Percentiles rank a stretch among this genome's conserved stretches.
phyloP scores from a whole-genome alignment of 2,888 invertebrate species.

The Norana najaformis region DNA sequence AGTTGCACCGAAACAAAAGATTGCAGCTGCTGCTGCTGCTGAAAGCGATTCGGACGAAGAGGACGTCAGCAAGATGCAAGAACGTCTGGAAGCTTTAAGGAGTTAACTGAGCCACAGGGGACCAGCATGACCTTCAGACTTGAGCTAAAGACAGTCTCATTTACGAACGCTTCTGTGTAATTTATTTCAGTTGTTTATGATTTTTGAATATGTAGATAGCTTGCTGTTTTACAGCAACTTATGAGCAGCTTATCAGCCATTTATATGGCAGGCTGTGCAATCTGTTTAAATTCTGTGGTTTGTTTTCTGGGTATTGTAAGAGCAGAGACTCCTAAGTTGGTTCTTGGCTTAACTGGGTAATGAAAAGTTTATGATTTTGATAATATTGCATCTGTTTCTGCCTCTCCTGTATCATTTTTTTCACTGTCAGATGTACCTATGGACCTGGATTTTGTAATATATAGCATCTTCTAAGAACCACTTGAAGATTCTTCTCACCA shows the following conservation, averaged over 20 bases:
- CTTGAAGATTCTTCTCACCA: neutral
- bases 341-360: too few species aligned
- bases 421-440: neutral
- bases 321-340: neutral
- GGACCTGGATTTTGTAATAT: neutral
- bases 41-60: slow-evolving; percentile 64
- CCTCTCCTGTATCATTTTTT: neutral
- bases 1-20: neutral
- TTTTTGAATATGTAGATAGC: neutral
- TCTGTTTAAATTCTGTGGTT: neutral
- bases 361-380: neutral
- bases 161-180: slow-evolving; percentile 19
- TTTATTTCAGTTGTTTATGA: neutral
- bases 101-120: slow-evolving; percentile 68
- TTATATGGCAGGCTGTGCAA: neutral
- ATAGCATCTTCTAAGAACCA: neutral
- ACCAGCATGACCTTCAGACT: neutral
- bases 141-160: slow-evolving; percentile 15
- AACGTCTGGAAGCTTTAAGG: slow-evolving; percentile 80
- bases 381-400: neutral
- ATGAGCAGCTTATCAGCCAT: neutral
- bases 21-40: slow-evolving; percentile 43
- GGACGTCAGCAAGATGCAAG: slow-evolving; percentile 90
- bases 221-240: neutral
- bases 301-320: neutral